Evolutionary conservation across 2,888 invertebrate species (phyloP), one percentile per base, ranked within the genome.

Genomic region (Catocala nupta): DNA sequence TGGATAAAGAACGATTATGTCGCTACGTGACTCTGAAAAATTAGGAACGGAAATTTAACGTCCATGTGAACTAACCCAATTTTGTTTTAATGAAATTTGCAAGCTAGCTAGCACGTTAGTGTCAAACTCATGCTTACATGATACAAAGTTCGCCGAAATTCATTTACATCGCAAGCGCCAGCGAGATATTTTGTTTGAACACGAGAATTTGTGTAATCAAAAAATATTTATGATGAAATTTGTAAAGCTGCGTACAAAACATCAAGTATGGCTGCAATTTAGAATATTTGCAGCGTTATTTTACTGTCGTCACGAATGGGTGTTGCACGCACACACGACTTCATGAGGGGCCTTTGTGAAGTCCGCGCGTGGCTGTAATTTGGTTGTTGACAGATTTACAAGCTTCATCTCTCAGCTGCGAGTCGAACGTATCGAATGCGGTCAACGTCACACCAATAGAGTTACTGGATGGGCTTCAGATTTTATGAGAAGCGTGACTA

Each of bases 351-450:
- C 67, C 71, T 82, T 80, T 81, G 81, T 83, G 81, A 76, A 77
- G 78, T 77, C 71, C 70, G 80, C 78, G 76, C 74, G 78, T 80
- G 81, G 82, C 77, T 82, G 86, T 88, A 86, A 89, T 90, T 89
- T 90, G 86, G 81, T 53, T 84, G 86, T 80, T 84, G 91, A 90
- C 89, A 91, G 89, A 89, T 91, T 91, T 91, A 91, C 89, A 83
- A 79, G 81, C 87, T 75, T 68, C 81, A 80, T 79, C 81, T 79
- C 78, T 77, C 77, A 76, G 75, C 71, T 68, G 67, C 65, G 59
- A 66, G 67, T 59, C 70, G 73, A 78, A 78, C 70, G 77, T 74
- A 82, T 80, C 75, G 67, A 73, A 71, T 77, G 80, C 77, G 74
- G 73, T 71, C 64, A 65, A 71, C 48, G 59, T 60, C 67, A 68